Evolutionary conservation across 2,888 invertebrate genomes (phyloP).

Genomic region (Homarus gammarus): DNA sequence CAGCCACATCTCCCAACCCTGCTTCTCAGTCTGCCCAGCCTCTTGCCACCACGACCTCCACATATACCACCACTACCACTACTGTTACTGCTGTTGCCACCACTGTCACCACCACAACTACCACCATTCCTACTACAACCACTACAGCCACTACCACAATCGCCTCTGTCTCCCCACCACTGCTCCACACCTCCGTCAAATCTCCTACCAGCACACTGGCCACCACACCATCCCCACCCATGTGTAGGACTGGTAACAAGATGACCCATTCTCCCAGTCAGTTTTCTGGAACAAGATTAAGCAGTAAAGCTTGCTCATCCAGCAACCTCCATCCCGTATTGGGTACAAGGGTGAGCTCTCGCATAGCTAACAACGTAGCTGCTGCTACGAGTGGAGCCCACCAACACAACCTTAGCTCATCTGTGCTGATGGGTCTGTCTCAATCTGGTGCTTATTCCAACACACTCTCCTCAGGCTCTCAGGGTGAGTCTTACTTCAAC

Average conservation of each 20-base stretch:
- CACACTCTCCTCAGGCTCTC: conserved; percentile 40
- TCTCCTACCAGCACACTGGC: conserved; percentile 3
- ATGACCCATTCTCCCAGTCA: conserved; percentile 55
- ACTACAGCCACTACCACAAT: not conserved
- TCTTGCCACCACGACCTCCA: conserved; percentile 10
- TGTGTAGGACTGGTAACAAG: conserved; percentile 31
- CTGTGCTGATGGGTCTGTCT: conserved; percentile 13
- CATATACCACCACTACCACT: conserved; percentile 11
- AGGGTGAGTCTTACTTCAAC: conserved; percentile 51
- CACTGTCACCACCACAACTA: conserved; percentile 14
- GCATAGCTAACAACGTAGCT: conserved; percentile 65
- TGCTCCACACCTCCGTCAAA: not conserved
- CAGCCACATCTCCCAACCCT: conserved; percentile 65
- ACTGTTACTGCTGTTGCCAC: conserved; percentile 13
- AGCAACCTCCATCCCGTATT: conserved; percentile 29
- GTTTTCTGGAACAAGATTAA: conserved; percentile 29
- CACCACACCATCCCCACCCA: conserved; percentile 46
- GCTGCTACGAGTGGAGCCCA: conserved; percentile 52
- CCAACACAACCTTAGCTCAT: conserved; percentile 21
- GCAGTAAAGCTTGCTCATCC: conserved; percentile 28
- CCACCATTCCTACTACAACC: conserved; percentile 26
- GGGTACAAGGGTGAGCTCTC: conserved; percentile 57
- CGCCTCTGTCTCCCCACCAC: conserved; percentile 15
- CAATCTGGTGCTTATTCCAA: conserved; percentile 43
- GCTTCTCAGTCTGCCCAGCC: conserved; percentile 51